Base-by-base conservation (phyloP, 2,888 invertebrate genomes). In the Steinernema carpocapsae region DNA sequence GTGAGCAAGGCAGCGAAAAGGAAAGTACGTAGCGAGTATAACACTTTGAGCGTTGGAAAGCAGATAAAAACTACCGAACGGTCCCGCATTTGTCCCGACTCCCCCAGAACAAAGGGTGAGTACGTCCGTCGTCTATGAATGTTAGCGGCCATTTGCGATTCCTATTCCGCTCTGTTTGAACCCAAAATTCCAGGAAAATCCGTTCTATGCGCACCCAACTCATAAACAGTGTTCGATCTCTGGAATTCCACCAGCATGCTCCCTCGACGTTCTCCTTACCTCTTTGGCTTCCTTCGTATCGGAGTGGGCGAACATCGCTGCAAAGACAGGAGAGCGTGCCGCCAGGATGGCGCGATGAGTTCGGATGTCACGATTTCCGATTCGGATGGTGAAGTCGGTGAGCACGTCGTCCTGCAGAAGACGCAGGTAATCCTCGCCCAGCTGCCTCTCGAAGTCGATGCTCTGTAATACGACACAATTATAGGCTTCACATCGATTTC, bases 311-410 rank as follows among this genome's bases (percentile, higher is more conserved):
- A 87, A 78, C 87, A 87, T 87, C 2, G 87, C 87, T 19, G 78
- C 76, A 75, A 87, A 86, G 12, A 87, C 86, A n/a, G 83, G 82
- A 14, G 86, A 86, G 12, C 86, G 80, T 1, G 86, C 87, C 7
- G 86, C 86, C 24, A 87, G 80, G 32, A 87, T 83, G 17, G 87
- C 85, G 37, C 81, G 82, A 76, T 87, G 87, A 17, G 83, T 82
- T 7, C 76, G 80, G n/a, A 88, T 82, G 14, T 83, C 82, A 46
- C 78, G 75, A 29, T 75, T 72, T 74, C 56, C 77, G 71, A 82
- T 80, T n/a, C 77, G 73, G 51, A 87, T 87, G 24, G 79, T 77
- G 74, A 88, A 87, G 72, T 87, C 87, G 42, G 85, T 80, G 56
- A 85, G 80, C 17, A 82, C 56, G 29, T 82, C 84, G 24, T 86